phyloP scores from a whole-genome alignment of 2,888 invertebrate species.

The Diploptera punctata region DNA sequence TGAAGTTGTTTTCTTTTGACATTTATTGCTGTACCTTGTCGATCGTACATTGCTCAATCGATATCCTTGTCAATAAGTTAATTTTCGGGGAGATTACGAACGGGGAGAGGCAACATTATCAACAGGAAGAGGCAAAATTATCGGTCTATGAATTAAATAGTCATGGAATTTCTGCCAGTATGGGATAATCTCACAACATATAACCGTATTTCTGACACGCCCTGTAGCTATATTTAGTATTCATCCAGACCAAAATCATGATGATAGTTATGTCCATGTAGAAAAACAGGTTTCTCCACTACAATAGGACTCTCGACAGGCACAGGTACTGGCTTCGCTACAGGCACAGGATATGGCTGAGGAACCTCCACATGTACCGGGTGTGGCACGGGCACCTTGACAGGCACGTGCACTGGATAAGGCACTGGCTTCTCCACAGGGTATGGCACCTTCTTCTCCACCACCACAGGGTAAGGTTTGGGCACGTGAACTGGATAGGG shows the following conservation, averaged over 20 bases:
- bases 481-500: conserved; percentile 53
- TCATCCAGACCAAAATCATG: conserved; percentile 29
- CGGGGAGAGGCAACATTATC: too few relatives aligned
- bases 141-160: too few relatives aligned
- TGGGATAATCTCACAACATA: too few relatives aligned
- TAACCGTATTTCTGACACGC: too few relatives aligned
- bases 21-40: too few relatives aligned
- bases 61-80: too few relatives aligned
- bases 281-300: conserved; percentile 62
- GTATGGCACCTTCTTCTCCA: conserved; percentile 54
- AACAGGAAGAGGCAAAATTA: too few relatives aligned
- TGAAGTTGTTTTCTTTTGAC: too few relatives aligned
- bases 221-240: not conserved
- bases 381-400: conserved; percentile 54
- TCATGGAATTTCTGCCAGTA: too few relatives aligned
- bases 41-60: too few relatives aligned
- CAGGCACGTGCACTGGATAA: conserved; percentile 62
- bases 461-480: conserved; percentile 52
- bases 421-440: conserved; percentile 49
- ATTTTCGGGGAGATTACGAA: too few relatives aligned
- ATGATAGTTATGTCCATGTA: conserved; percentile 51
- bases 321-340: conserved; percentile 62
- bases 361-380: conserved; percentile 51
- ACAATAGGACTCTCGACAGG: conserved; percentile 66
- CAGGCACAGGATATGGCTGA: conserved; percentile 58